phyloP scores from a whole-genome alignment of 1,140 invertebrate species.

The Drosophila neocordata region DNA sequence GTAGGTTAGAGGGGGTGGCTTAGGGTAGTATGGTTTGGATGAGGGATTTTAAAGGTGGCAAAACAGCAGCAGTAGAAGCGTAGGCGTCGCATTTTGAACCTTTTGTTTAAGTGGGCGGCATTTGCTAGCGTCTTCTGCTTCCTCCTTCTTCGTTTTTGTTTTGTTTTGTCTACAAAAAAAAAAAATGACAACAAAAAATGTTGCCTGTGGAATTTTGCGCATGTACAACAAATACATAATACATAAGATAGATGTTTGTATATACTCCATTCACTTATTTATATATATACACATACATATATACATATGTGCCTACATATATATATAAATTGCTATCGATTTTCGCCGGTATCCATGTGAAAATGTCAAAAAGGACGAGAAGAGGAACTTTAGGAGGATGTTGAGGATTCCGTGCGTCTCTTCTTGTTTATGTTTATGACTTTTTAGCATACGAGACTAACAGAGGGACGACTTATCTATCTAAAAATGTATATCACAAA shows the following conservation, averaged over 20 bases:
- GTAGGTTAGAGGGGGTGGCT: background rate
- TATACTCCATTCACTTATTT: background rate
- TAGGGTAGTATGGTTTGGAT: background rate
- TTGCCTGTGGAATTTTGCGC: constrained; percentile 72
- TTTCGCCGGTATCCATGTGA: constrained; percentile 75
- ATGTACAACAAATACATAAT: constrained; percentile 76
- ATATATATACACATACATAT: constrained; percentile 20
- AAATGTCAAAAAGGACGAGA: constrained; percentile 15
- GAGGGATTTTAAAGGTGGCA: constrained; percentile 2
- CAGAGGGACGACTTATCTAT: constrained; percentile 26
- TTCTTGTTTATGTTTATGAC: constrained; percentile 73
- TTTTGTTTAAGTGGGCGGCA: constrained; percentile 48
- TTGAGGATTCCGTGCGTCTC: constrained; percentile 10
- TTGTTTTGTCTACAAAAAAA: constrained; percentile 51
- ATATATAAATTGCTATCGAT: constrained; percentile 67
- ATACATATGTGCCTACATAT: constrained; percentile 19
- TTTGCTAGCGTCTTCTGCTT: background rate
- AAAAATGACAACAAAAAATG: constrained; percentile 29
- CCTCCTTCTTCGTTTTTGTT: constrained; percentile 9
- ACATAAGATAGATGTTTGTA: constrained; percentile 40
- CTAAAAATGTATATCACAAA: constrained; percentile 23
- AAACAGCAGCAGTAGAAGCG: background rate
- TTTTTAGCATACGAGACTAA: constrained; percentile 50
- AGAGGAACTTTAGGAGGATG: constrained; percentile 2
- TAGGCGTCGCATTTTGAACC: constrained; percentile 28